Evolutionary conservation across 2,113 vertebrate genomes (phyloP).

Genomic region (Verasper variegatus): DNA sequence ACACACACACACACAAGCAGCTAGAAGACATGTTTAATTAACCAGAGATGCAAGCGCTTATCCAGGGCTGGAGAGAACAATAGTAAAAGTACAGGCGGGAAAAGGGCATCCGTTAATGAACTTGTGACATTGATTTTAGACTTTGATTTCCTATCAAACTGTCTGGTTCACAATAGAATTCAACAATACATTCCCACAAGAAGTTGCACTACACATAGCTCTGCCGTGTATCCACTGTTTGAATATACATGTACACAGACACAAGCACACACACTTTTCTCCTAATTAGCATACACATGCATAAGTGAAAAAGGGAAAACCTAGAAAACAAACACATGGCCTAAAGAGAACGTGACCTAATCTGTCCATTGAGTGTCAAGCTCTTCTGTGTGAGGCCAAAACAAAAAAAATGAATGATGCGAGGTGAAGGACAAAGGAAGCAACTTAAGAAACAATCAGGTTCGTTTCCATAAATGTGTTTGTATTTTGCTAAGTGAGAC

Average conservation of each 20-base stretch:
- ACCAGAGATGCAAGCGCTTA: conserved; percentile 61
- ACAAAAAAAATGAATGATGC: conserved; percentile 63
- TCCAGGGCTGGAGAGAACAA: conserved; percentile 62
- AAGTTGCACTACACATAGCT: conserved; percentile 23
- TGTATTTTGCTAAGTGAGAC: conserved; percentile 35
- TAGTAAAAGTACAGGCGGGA: conserved; percentile 65
- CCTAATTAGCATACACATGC: conserved; percentile 59
- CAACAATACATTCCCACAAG: conserved; percentile 59
- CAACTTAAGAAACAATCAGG: conserved; percentile 41
- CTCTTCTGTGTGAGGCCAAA: conserved; percentile 26
- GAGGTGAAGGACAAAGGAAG: conserved; percentile 49
- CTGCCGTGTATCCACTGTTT: conserved; percentile 2
- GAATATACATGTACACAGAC: conserved; percentile 1
- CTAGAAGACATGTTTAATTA: conserved; percentile 72
- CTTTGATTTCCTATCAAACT: conserved; percentile 82
- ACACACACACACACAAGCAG: conserved; percentile 8
- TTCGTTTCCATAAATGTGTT: conserved; percentile 36
- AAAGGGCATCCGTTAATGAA: conserved; percentile 80
- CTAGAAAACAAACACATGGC: conserved; percentile 54
- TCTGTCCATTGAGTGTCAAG: conserved; percentile 70
- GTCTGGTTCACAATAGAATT: conserved; percentile 65
- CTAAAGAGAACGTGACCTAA: conserved; percentile 36
- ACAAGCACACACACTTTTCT: conserved; percentile 1
- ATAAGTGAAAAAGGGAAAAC: conserved; percentile 37
- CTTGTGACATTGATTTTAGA: conserved; percentile 79